Conservation (phyloP, 2,113 vertebrate species). For the Melospiza melodia region DNA sequence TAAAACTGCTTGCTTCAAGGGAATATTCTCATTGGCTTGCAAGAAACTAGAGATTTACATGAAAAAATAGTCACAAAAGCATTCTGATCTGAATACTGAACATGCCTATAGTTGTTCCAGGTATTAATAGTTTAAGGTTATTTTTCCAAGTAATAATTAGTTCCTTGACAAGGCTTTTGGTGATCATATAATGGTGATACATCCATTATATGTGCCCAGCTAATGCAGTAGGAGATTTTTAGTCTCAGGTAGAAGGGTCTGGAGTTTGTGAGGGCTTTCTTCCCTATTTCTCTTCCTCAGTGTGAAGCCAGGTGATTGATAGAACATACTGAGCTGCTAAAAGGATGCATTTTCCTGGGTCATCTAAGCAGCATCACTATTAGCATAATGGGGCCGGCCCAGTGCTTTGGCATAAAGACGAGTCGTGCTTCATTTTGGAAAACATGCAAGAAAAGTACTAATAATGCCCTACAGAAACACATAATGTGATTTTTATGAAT, state of each 20-base stretch:
- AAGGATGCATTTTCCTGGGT: background rate
- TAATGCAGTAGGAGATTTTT: background rate
- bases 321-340: background rate
- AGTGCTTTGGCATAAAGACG: background rate
- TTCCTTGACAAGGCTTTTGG: background rate
- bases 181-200: background rate
- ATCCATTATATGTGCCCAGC: background rate
- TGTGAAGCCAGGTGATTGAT: background rate
- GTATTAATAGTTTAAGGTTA: background rate
- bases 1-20: background rate
- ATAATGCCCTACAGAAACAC: slow-evolving; percentile 19
- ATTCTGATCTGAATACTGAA: background rate
- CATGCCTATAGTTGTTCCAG: background rate
- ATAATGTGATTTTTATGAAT: slow-evolving; percentile 18
- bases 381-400: background rate
- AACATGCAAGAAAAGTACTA: background rate
- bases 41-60: background rate
- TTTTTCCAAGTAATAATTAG: background rate
- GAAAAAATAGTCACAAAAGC: background rate
- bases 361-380: background rate
- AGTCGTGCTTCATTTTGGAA: background rate
- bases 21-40: background rate
- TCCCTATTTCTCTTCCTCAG: background rate
- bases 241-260: background rate
- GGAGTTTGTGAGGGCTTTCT: rapidly evolving